phyloP scores from a whole-genome alignment of 2,113 vertebrate species.

The Neolamprologus caudopunctatus region DNA sequence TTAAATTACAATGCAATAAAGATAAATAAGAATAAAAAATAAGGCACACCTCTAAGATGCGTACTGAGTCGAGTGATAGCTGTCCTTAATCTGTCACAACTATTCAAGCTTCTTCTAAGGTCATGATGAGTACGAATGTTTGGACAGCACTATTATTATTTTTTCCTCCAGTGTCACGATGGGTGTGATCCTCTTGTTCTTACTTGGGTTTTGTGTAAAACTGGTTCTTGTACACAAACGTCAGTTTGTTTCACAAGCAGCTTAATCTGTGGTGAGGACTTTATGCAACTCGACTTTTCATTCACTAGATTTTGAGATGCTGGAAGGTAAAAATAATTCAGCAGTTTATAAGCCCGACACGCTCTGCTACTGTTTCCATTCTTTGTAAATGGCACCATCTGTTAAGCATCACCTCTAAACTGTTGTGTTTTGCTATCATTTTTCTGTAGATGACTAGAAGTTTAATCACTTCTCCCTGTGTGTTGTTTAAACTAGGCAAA shows the following conservation, averaged over 20 bases:
- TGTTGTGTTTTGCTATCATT: neutral
- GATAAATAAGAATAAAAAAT: neutral
- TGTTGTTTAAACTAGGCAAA: neutral
- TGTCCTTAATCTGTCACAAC: neutral
- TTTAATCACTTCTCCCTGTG: neutral
- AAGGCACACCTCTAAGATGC: neutral
- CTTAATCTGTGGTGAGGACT: neutral
- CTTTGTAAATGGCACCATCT: neutral
- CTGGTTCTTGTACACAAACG: neutral
- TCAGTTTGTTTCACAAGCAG: neutral
- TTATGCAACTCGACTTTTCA: neutral
- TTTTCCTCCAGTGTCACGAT: neutral
- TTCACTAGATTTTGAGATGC: neutral
- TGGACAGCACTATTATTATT: neutral
- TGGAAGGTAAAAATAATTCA: neutral
- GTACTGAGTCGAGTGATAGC: rapidly evolving
- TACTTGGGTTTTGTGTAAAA: neutral
- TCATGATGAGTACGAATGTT: neutral
- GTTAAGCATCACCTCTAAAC: neutral
- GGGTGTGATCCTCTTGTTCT: neutral
- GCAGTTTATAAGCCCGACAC: neutral
- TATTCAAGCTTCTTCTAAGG: neutral
- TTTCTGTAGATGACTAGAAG: neutral
- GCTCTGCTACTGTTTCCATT: neutral
- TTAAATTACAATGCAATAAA: neutral